Conservation (phyloP, 2,888 invertebrate species). For the Lepidocyrtoides sp. region DNA sequence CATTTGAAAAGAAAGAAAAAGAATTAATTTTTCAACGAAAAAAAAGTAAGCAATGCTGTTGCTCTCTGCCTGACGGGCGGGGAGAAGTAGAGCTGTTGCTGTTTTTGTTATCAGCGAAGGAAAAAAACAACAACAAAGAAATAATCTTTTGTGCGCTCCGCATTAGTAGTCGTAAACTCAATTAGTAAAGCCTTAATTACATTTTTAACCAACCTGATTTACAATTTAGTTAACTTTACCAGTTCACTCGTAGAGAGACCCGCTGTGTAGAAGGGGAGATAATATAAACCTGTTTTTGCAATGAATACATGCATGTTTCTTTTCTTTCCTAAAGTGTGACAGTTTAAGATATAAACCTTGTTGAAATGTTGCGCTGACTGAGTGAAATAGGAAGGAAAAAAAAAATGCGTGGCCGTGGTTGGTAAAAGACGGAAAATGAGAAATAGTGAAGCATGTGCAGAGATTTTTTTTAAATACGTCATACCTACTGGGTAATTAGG, state of each 20-base stretch:
- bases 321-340: constrained; percentile 1
- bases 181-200: constrained; percentile 65
- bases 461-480: not conserved
- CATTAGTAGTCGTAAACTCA: constrained; percentile 34
- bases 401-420: not conserved
- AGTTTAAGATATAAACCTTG: constrained; percentile 11
- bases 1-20: not conserved
- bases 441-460: not conserved
- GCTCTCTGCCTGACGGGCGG: not conserved
- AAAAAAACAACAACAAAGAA: not conserved
- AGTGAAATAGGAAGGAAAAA: not conserved
- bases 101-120: not conserved
- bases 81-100: no score
- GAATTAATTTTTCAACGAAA: not conserved
- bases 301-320: not conserved
- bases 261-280: not conserved
- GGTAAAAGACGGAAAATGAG: not conserved
- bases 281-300: constrained; percentile 23
- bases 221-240: not conserved
- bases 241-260: not conserved
- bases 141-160: not conserved
- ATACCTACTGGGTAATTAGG: constrained; percentile 49
- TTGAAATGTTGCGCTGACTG: not conserved
- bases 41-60: not conserved
- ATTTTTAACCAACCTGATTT: no score